phyloP scores from a whole-genome alignment of 1,140 invertebrate genomes.

The Muscidifurax raptorellus region DNA sequence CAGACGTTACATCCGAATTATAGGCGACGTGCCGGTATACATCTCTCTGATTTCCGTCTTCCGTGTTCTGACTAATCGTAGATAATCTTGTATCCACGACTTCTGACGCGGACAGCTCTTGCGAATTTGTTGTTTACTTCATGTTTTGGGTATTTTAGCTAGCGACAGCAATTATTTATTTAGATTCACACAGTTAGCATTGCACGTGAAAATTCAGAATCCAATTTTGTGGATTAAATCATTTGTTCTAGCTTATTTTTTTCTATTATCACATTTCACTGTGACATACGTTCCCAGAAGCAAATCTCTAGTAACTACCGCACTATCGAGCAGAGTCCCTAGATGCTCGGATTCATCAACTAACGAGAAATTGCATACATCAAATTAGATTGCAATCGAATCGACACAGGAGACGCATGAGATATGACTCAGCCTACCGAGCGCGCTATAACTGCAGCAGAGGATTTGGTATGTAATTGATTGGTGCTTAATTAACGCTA shows the following conservation, averaged over 20 bases:
- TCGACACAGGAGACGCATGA: conserved; percentile 15
- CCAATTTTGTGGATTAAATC: too few species aligned
- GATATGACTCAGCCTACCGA: conserved; percentile 5
- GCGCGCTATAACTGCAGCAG: neutral
- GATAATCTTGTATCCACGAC: neutral
- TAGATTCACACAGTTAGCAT: too few species aligned
- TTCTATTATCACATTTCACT: too few species aligned
- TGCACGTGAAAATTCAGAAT: too few species aligned
- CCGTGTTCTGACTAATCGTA: neutral
- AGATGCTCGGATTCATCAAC: neutral
- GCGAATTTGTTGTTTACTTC: too few species aligned
- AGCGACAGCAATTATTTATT: too few species aligned
- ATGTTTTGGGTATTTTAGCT: too few species aligned
- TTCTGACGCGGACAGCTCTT: too few species aligned
- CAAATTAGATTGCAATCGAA: conserved; percentile 22
- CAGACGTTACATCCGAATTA: too few species aligned
- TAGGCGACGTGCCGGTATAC: too few species aligned
- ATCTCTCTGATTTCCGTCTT: neutral
- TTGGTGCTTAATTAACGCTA: conserved; percentile 30
- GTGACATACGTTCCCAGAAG: neutral
- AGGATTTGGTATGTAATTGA: conserved; percentile 29
- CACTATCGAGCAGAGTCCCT: neutral
- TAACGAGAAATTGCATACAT: conserved; percentile 8
- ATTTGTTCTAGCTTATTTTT: too few species aligned
- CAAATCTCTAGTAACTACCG: too few species aligned